Evolutionary conservation across 1,140 invertebrate species (phyloP).

Genomic region (Drosophila novamexicana): DNA sequence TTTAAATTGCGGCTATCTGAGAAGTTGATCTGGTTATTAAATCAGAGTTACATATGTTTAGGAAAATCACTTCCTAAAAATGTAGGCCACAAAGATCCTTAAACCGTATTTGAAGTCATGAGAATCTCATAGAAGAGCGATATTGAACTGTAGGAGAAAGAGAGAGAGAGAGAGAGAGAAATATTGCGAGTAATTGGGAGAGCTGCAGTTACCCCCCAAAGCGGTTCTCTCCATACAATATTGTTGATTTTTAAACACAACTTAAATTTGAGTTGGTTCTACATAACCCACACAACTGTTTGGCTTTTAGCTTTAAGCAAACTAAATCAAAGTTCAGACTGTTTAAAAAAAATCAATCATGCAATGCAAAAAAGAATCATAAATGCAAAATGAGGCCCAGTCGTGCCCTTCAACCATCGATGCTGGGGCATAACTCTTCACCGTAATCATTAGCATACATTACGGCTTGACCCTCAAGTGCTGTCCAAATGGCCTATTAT

Average conservation of each 20-base stretch:
- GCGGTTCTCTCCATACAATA: no score
- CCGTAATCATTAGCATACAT: conserved; percentile 74
- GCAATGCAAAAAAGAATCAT: conserved; percentile 24
- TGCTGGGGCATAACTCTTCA: conserved; percentile 47
- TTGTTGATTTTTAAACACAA: no score
- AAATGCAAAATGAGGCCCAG: conserved; percentile 47
- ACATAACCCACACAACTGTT: neutral
- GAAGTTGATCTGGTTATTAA: neutral
- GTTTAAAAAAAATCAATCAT: conserved; percentile 52
- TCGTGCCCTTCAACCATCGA: conserved; percentile 42
- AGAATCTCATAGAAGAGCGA: neutral
- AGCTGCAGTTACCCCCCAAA: no score
- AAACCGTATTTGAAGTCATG: neutral
- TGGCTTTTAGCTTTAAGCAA: neutral
- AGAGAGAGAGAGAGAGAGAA: no score
- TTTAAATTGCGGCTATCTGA: neutral
- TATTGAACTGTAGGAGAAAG: no score
- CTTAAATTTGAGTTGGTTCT: neutral
- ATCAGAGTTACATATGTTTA: neutral
- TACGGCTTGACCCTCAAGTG: conserved; percentile 68
- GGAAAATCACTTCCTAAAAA: no score
- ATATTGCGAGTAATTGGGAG: no score
- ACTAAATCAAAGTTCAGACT: conserved; percentile 15
- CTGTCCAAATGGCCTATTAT: conserved; percentile 72
- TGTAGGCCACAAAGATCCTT: no score